These are phyloP conservation scores for Casuarius casuarius DNA, from an alignment of 2,113 vertebrate genomes.

Conservation along the genomic window DNA sequence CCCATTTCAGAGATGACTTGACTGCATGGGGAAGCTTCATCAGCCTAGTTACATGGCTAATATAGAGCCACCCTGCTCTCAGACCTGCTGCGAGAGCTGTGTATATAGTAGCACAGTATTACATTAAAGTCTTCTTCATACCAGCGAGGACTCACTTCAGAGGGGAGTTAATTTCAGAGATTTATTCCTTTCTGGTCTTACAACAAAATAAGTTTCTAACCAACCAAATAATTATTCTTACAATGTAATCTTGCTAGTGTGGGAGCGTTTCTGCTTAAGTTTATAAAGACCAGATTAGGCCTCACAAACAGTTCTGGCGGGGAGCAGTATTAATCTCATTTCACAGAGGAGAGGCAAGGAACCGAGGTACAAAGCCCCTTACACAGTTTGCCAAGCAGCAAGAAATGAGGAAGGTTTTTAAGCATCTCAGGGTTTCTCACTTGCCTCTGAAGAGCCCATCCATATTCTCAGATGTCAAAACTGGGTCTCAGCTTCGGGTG, in stretches of 20 bases:
- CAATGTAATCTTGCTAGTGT: not conserved
- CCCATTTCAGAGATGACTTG: not conserved
- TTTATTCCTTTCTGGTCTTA: not conserved
- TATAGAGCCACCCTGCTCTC: not conserved
- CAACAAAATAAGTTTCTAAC: not conserved
- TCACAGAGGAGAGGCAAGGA: not conserved
- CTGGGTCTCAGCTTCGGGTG: not conserved
- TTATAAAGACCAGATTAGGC: not conserved
- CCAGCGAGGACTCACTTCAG: not conserved
- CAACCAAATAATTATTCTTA: not conserved
- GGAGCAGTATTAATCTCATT: not conserved
- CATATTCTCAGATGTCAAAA: not conserved
- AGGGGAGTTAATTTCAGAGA: not conserved
- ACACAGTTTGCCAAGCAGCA: not conserved
- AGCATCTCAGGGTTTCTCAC: not conserved
- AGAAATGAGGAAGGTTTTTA: not conserved
- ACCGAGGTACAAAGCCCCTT: not conserved
- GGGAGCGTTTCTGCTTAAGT: not conserved
- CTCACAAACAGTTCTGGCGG: not conserved
- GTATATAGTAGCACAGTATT: not conserved
- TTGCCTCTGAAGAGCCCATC: not conserved
- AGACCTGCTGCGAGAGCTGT: not conserved
- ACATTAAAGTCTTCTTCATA: not conserved
- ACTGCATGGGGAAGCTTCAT: not conserved
- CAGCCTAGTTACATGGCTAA: not conserved